A percentile compares a stretch with the other conserved stretches of the same genome.
Evolutionary conservation across 2,797 vertebrate genomes (phyloP).

Genomic region (Morus bassanus): DNA sequence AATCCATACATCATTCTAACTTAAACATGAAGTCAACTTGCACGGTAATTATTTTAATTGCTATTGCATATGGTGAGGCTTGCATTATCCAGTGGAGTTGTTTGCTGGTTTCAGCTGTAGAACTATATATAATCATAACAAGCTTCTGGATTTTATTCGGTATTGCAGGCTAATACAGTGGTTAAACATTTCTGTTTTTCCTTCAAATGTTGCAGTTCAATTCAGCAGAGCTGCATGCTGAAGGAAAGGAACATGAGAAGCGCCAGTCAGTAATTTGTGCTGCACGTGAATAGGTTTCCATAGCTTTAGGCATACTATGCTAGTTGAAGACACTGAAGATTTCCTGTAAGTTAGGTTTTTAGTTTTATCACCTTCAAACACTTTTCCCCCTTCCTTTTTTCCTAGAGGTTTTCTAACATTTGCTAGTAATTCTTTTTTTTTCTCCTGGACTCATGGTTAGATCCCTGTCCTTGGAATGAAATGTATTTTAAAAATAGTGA

Average conservation of each 20-base stretch:
- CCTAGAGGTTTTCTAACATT: neutral
- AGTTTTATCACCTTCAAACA: neutral
- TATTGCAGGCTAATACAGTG: neutral
- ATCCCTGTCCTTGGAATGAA: neutral
- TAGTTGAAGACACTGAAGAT: neutral
- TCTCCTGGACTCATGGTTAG: neutral
- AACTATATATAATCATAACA: neutral
- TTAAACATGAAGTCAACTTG: neutral
- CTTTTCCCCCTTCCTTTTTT: neutral
- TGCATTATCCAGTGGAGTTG: neutral
- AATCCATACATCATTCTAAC: neutral
- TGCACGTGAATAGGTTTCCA: neutral
- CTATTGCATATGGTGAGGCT: neutral
- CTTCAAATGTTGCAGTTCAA: neutral
- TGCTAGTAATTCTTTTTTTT: neutral
- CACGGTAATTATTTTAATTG: neutral
- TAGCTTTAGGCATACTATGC: neutral
- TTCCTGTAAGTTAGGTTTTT: neutral
- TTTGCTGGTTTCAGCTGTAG: neutral
- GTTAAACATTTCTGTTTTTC: neutral
- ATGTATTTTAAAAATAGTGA: neutral
- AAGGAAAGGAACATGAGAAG: neutral
- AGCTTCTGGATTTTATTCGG: neutral
- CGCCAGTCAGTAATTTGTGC: neutral
- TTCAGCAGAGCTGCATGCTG: neutral